These are phyloP conservation scores for Liopterus haemorrhoidalis DNA, from an alignment of 2,888 invertebrate species.

Conservation along the genomic window DNA sequence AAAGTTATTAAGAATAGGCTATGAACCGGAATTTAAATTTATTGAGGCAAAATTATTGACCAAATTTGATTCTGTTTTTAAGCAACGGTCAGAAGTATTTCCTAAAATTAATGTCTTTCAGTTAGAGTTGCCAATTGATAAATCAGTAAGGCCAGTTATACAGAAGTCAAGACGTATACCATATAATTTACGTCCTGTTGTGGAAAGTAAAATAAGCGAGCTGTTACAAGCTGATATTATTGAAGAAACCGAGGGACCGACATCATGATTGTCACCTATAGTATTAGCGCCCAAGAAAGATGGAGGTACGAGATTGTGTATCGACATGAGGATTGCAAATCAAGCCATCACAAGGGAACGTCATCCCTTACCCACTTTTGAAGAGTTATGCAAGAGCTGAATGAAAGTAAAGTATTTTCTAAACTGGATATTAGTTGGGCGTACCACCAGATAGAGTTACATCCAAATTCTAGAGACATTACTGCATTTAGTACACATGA, in stretches of 20 bases:
- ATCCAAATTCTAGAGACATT: slow-evolving; percentile 32
- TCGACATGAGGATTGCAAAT: slow-evolving; percentile 5
- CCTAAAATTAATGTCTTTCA: neutral
- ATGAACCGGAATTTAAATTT: neutral
- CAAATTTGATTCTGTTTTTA: too few relatives aligned
- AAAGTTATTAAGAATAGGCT: neutral
- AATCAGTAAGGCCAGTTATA: neutral
- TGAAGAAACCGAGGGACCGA: too few relatives aligned
- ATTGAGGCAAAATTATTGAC: neutral
- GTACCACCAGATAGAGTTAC: slow-evolving; percentile 38
- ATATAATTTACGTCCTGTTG: neutral
- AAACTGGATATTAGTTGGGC: slow-evolving; percentile 36
- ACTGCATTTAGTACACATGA: slow-evolving; percentile 37
- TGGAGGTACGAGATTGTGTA: neutral
- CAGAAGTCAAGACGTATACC: neutral
- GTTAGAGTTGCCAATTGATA: slow-evolving; percentile 2
- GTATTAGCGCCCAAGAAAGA: neutral
- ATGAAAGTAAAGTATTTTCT: neutral
- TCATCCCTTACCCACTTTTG: neutral
- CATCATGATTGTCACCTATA: slow-evolving; percentile 5
- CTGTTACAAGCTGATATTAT: slow-evolving; percentile 3
- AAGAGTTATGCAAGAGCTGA: neutral
- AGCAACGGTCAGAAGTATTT: neutral
- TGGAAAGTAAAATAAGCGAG: neutral
- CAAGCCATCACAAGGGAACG: neutral